A percentile compares a stretch with the other conserved stretches of the same genome.
phyloP scores from a whole-genome alignment of 2,888 invertebrate genomes.

The Andricus curvator region DNA sequence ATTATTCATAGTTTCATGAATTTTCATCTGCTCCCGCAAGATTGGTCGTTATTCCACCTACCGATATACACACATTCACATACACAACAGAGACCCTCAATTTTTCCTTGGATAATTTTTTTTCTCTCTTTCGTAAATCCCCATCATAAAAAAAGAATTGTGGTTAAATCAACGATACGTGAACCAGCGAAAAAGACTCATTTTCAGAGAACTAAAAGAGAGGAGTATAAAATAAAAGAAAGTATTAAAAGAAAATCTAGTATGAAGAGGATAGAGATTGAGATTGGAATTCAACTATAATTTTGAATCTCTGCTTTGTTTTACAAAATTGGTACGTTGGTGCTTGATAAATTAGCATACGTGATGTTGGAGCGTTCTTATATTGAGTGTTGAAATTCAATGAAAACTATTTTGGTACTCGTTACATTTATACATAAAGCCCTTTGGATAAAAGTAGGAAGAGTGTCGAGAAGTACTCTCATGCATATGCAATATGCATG shows the following conservation, averaged over 20 bases:
- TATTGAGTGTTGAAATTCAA: neutral
- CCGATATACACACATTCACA: constrained; percentile 43
- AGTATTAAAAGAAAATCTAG: neutral
- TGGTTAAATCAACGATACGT: neutral
- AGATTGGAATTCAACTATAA: neutral
- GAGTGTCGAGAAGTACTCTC: constrained; percentile 12
- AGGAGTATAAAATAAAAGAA: neutral
- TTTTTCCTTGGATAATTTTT: neutral
- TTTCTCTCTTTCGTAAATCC: neutral
- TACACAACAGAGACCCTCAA: neutral
- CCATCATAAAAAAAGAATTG: neutral
- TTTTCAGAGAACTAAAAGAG: neutral
- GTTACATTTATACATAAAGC: neutral
- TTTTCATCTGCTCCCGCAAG: constrained; percentile 66
- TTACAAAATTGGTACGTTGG: neutral
- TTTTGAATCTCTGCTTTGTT: neutral
- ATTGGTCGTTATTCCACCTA: constrained; percentile 67
- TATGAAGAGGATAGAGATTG: neutral
- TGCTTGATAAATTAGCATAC: neutral
- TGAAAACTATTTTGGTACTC: neutral
- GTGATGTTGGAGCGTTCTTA: neutral
- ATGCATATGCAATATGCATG: constrained; percentile 36
- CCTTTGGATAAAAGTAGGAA: constrained; percentile 9
- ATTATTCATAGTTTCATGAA: constrained; percentile 76
- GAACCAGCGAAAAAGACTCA: neutral